Evolutionary conservation across 2,888 invertebrate species (phyloP), one percentile per base, ranked within the genome.

Genomic region (Chrysolina haemoptera): DNA sequence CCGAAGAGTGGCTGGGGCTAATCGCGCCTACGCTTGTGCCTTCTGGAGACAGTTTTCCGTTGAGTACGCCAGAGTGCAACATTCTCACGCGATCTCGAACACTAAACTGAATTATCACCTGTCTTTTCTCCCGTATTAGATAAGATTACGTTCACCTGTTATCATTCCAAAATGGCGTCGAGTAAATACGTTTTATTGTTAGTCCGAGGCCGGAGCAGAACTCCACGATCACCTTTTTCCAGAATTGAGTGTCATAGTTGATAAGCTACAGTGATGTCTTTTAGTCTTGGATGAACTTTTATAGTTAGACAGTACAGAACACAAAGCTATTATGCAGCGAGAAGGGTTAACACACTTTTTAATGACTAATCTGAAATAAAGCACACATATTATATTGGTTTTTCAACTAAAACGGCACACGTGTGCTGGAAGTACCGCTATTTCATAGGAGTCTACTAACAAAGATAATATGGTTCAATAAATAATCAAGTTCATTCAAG

Each of bases 1-100:
- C 87, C 68, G 89, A 89, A 75, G 89, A 89, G 71, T 82, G 82
- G 79, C 81, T 85, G n/a, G 76, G 75, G 62, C 79, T 79, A 79
- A 63, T 83, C n/a, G 76, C 72, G 16, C 75, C 78, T 62, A 77
- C 75, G 74, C 75, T 71, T 50, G 65, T 76, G 90, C 91, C 90
- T 88, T 94, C 94, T 87, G 96, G 95, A 88, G 96, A 95, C 88
- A 96, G 94, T 90, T 96, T 96, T 88, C 95, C 95, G 90, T 96
- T 96, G 90, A 96, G 91, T 88, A 94, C 93, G 91, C 95, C 95
- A 84, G 95, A 94, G 89, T 95, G 94, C 89, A 96, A 91, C 96
- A 96, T 96, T 87, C 89, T 90, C 88, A 90, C 75, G 72, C 73
- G 78, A 76, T 73, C 73, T 77, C 81, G 78, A 80, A 77, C 82